These are phyloP conservation scores for Eurosta solidaginis DNA, from an alignment of 1,140 invertebrate genomes.

Conservation along the genomic window DNA sequence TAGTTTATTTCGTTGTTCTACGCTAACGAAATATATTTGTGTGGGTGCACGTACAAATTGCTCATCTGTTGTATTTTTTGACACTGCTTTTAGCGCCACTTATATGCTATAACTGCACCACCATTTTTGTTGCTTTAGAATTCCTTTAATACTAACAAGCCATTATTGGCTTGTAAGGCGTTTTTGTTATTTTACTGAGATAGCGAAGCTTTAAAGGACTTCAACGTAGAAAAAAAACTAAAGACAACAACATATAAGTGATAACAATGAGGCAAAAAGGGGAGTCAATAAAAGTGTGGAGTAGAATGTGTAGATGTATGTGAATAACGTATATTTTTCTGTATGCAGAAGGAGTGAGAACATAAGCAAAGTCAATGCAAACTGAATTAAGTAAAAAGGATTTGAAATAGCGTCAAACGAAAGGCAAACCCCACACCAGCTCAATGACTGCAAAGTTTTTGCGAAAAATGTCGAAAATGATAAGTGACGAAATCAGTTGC, in stretches of 20 bases:
- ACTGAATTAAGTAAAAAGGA: not conserved
- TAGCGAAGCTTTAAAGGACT: not conserved
- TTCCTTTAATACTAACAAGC: not conserved
- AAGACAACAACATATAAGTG: not conserved
- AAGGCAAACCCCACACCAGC: not conserved
- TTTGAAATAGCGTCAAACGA: not conserved
- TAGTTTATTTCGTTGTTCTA: too few relatives aligned
- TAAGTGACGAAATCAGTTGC: not conserved
- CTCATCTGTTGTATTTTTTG: not conserved
- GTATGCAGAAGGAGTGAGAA: too few relatives aligned
- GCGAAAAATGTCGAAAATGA: slow-evolving; percentile 10
- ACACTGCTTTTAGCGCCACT: not conserved
- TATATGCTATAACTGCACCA: not conserved
- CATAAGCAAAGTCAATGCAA: not conserved
- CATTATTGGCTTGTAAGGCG: slow-evolving; percentile 20
- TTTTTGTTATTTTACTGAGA: not conserved
- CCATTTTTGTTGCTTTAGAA: not conserved
- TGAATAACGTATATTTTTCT: too few relatives aligned
- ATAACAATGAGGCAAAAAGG: not conserved
- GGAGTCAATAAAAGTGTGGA: not conserved
- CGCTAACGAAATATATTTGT: not conserved
- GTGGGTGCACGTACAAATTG: not conserved
- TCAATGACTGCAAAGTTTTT: not conserved
- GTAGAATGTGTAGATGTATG: too few relatives aligned
- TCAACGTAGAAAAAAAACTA: not conserved